Evolutionary conservation across 2,888 invertebrate species (phyloP), one percentile per base, ranked within the genome.

Genomic region (Monopis laevigella): DNA sequence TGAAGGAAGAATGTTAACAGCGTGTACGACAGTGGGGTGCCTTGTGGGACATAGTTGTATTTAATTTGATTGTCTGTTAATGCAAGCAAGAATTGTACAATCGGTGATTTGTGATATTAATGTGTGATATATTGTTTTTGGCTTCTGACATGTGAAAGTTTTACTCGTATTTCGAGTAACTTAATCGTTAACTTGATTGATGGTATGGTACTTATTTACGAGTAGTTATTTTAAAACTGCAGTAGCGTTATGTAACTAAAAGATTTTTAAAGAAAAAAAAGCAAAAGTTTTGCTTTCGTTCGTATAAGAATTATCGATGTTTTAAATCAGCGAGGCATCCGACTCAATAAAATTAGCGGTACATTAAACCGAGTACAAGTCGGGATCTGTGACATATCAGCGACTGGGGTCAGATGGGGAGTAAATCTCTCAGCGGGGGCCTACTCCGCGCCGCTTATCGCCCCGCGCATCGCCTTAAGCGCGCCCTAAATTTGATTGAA

Each of bases 371-470:
- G 17, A 32, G 32, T 32, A 21, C 24, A 36, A 36, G 29, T 29
- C 11, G 36, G n/a, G 32, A 32, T 32, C 36, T 36, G 36, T 36
- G 36, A 36, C 36, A 36, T 36, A 32, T 32, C 32, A 32, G 32
- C 11, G 32, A 10, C 32, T 32, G 32, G 41, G 43, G 42, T 43
- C 46, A 46, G 45, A 43, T 50, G 41, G 44, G 44, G 47, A 58
- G 64, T 73, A 72, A 68, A 70, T 72, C 71, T 68, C 73, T 43
- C 73, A 65, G 70, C 70, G 52, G 60, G 73, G 44, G 54, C 46
- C 51, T 54, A 50, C 16, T 5, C 39, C 39, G 43, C 35, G 50
- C 47, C 57, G 55, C 58, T 56, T 63, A 65, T 65, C 65, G 61
- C 56, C 45, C 51, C 56, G 55, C 59, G 54, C 56, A 60, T 65